Percentiles rank a stretch among this genome's conserved stretches.
Evolutionary conservation across 2,797 vertebrate genomes (phyloP).

Genomic region (Brotogeris chrysoptera): DNA sequence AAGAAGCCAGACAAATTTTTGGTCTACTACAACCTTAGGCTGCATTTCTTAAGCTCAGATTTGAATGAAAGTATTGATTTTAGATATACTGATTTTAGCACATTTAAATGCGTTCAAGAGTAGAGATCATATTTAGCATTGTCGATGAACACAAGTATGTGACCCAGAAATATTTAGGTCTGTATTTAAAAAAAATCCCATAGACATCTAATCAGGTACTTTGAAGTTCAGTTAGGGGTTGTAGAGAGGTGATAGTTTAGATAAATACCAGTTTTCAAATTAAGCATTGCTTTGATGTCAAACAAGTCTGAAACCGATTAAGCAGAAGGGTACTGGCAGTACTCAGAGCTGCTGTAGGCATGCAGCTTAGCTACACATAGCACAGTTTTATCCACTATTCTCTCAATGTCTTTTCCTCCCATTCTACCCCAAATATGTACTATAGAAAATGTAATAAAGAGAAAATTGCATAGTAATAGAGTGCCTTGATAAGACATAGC

Average conservation of each 20-base stretch:
- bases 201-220: background rate
- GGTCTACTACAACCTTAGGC: background rate
- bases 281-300: background rate
- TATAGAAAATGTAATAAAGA: background rate
- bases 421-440: rapidly evolving
- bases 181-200: background rate
- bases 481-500: background rate
- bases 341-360: rapidly evolving
- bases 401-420: background rate
- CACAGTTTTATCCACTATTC: rapidly evolving
- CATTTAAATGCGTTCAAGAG: background rate
- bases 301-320: background rate
- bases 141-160: background rate
- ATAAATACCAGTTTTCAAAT: background rate
- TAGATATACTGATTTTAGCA: background rate
- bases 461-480: background rate
- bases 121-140: background rate
- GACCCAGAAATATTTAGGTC: background rate
- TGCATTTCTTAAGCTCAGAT: background rate
- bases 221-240: background rate
- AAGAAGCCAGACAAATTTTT: background rate
- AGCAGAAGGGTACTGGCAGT: background rate
- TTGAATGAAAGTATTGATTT: background rate
- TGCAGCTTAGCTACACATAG: background rate
- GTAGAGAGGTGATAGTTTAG: background rate